Conservation (phyloP, 1,140 invertebrate genomes). For the Saxidomus purpurata region DNA sequence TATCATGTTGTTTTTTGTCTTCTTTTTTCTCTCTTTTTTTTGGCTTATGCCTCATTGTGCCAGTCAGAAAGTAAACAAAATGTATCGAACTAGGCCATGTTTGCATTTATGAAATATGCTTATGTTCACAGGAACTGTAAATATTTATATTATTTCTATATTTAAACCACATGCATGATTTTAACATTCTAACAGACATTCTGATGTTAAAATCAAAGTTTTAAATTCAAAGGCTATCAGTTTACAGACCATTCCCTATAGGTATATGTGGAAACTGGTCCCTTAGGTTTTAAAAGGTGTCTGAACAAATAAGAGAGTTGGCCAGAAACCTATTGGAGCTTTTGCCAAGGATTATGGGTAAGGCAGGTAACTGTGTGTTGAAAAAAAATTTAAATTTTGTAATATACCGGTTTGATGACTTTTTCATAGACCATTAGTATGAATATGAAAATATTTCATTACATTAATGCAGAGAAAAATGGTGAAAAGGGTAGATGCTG, state of each 20-base stretch:
- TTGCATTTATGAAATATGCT: neutral
- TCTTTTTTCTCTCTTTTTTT: neutral
- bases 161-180: neutral
- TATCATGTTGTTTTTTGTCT: neutral
- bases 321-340: neutral
- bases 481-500: no score
- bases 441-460: no score
- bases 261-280: no score
- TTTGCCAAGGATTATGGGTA: neutral
- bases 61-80: neutral
- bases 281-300: neutral
- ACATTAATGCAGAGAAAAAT: no score
- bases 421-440: no score
- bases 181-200: conserved; percentile 10
- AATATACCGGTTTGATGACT: no score
- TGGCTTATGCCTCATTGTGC: no score
- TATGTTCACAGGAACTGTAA: neutral
- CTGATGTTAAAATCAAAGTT: conserved; percentile 40
- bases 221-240: neutral
- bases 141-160: neutral
- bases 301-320: neutral
- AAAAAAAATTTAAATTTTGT: neutral
- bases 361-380: neutral
- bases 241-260: neutral
- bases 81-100: neutral